Evolutionary conservation across 1,140 invertebrate species (phyloP).

Genomic region (Bombus sylvicola): DNA sequence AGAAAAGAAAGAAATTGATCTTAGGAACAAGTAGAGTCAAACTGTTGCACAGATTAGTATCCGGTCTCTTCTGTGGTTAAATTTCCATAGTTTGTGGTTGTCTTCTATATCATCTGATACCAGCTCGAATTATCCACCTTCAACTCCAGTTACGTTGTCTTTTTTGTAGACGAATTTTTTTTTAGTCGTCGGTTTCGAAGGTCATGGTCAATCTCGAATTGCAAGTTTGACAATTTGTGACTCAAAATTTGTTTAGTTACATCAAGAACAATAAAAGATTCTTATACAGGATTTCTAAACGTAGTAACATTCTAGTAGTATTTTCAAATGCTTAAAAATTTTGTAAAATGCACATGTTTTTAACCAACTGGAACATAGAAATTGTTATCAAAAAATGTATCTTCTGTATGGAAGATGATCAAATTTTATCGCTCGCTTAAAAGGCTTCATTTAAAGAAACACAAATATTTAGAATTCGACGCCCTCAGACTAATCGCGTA

Average conservation of each 20-base stretch:
- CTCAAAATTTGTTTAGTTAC: too few relatives aligned
- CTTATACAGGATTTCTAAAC: too few relatives aligned
- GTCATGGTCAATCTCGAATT: neutral
- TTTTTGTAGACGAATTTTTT: neutral
- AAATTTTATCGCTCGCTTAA: too few relatives aligned
- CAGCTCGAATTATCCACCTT: conserved; percentile 5
- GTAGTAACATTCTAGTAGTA: too few relatives aligned
- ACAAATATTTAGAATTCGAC: too few relatives aligned
- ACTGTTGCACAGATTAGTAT: conserved; percentile 16
- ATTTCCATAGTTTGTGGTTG: neutral
- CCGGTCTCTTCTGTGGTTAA: neutral
- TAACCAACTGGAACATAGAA: too few relatives aligned
- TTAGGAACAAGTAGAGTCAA: neutral
- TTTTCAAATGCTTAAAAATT: too few relatives aligned
- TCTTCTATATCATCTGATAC: neutral
- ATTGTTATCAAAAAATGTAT: neutral
- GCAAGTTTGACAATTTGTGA: neutral
- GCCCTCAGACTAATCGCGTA: neutral
- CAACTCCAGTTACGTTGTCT: neutral
- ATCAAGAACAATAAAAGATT: too few relatives aligned
- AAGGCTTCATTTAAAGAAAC: neutral
- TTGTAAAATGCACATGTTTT: too few relatives aligned
- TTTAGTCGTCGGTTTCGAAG: neutral
- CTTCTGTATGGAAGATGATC: neutral
- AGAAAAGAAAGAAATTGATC: neutral